phyloP scores from a whole-genome alignment of 2,113 vertebrate genomes.

The Aleadryas rufinucha region DNA sequence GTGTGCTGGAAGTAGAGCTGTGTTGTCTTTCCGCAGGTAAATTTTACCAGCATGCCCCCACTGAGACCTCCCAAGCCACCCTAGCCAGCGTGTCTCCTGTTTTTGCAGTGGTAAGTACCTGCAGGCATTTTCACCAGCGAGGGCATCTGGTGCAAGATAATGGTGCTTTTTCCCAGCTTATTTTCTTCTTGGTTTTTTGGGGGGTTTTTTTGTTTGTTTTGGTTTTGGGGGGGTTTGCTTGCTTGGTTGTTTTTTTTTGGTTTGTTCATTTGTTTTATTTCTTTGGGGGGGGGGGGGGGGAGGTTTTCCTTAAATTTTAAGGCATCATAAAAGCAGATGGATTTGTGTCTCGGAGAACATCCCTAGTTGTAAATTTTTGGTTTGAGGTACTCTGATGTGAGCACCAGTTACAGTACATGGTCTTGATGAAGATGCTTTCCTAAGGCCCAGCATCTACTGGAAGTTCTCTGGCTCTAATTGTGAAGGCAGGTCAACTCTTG shows the following conservation, averaged over 20 bases:
- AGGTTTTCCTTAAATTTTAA: not conserved
- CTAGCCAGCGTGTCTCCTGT: slow-evolving; percentile 83
- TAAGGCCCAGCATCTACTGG: not conserved
- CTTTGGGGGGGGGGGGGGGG: too few relatives aligned
- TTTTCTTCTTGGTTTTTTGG: not conserved
- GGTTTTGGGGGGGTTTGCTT: not conserved
- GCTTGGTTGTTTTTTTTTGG: too few relatives aligned
- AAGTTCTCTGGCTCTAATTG: not conserved
- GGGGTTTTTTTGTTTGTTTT: too few relatives aligned
- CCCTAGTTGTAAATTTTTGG: not conserved
- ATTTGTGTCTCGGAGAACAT: accelerated
- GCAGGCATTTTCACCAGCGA: accelerated
- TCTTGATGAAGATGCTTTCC: not conserved
- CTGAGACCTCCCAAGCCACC: slow-evolving; percentile 80
- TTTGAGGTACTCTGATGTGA: not conserved
- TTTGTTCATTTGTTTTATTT: too few relatives aligned
- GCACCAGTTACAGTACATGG: accelerated
- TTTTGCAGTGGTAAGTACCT: slow-evolving; percentile 87
- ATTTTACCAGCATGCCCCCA: slow-evolving; percentile 40
- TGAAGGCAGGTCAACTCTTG: not conserved
- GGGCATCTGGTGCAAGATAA: not conserved
- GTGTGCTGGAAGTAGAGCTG: not conserved
- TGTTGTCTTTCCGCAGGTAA: slow-evolving; percentile 51
- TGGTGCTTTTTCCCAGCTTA: accelerated
- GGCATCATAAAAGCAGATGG: accelerated